Conservation (phyloP, 2,797 vertebrate genomes). For the Microhierax caerulescens region DNA sequence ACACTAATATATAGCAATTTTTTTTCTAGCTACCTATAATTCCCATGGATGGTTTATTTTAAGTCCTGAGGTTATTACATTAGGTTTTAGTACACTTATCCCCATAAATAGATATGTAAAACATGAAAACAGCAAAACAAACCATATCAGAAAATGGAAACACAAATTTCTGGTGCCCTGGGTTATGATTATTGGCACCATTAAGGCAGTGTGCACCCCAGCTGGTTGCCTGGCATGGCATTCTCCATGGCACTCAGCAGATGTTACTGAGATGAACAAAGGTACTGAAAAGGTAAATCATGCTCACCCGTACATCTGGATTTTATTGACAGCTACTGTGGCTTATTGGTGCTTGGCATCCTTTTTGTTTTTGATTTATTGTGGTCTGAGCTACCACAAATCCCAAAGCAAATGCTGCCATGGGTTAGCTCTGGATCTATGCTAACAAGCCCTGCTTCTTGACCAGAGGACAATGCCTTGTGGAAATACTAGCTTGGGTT, state of each 20-base stretch:
- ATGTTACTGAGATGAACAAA: background rate
- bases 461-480: background rate
- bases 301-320: background rate
- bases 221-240: accelerated
- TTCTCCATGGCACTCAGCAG: background rate
- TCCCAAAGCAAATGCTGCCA: background rate
- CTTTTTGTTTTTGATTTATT: background rate
- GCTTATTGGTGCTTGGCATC: background rate
- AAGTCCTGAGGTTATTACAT: background rate
- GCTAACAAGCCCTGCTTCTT: background rate
- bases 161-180: background rate
- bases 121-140: background rate
- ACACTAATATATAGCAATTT: background rate
- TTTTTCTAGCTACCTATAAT: background rate
- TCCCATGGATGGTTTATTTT: background rate
- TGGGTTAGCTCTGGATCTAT: background rate
- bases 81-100: background rate
- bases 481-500: background rate
- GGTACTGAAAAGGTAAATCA: background rate
- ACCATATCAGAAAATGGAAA: background rate
- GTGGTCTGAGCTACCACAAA: background rate
- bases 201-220: background rate
- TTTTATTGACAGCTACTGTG: background rate
- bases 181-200: background rate
- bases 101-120: background rate